A percentile compares a stretch with the other conserved stretches of the same genome.
Evolutionary conservation across 2,113 vertebrate species (phyloP).

Genomic region (Tamias sibiricus): DNA sequence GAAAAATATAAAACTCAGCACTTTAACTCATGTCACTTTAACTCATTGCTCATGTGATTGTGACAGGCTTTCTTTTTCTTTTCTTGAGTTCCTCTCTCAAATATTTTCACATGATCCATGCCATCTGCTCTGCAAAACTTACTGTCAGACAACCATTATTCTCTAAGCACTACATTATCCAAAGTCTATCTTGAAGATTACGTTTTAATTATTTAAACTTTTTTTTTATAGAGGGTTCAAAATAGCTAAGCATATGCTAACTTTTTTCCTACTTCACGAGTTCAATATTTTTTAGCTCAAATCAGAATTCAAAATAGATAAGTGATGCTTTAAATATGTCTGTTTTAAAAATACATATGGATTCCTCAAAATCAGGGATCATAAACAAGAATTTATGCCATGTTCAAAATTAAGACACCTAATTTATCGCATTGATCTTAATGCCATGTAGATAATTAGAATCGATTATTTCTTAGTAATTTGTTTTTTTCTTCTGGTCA

Average conservation of each 20-base stretch:
- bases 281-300: background rate
- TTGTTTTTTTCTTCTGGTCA: background rate
- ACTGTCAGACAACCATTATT: background rate
- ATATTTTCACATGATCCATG: background rate
- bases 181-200: conserved; percentile 18
- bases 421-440: conserved; percentile 20
- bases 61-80: background rate
- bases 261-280: conserved; percentile 42
- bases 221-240: conserved; percentile 24
- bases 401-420: conserved; percentile 50
- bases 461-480: background rate
- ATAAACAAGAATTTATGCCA: conserved; percentile 32
- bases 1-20: background rate
- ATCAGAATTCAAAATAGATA: conserved; percentile 45
- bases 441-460: background rate
- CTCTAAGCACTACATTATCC: background rate
- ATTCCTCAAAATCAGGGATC: conserved; percentile 31
- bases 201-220: background rate
- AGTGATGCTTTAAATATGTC: conserved; percentile 56
- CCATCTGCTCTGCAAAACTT: conserved; percentile 21
- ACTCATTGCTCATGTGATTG: background rate
- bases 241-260: conserved; percentile 66
- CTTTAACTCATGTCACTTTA: background rate
- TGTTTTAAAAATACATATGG: conserved; percentile 41
- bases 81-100: background rate